Conservation (phyloP, 2,113 vertebrate genomes). For the Empidonax alnorum region DNA sequence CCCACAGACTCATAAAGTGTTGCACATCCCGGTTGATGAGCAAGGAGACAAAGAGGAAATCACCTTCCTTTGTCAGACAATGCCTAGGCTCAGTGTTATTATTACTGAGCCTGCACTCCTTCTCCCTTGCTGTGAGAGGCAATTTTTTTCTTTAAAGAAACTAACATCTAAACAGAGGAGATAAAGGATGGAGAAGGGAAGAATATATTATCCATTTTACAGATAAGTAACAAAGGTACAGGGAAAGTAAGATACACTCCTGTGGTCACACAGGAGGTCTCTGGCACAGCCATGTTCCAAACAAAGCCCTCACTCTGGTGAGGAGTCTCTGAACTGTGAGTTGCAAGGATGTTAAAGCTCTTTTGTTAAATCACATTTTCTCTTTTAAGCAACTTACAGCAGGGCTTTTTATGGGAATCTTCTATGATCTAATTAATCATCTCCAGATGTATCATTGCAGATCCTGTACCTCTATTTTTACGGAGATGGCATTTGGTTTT, state of each 20-base stretch:
- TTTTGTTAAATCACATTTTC: conserved; percentile 19
- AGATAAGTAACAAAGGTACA: conserved; percentile 31
- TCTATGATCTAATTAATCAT: conserved; percentile 14
- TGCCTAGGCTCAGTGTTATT: not conserved
- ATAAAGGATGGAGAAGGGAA: conserved; percentile 23
- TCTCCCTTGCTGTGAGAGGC: not conserved
- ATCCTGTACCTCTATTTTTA: not conserved
- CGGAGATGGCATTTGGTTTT: not conserved
- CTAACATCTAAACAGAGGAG: conserved; percentile 38
- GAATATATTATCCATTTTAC: not conserved
- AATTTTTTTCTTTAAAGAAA: conserved; percentile 43
- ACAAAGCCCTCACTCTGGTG: conserved; percentile 27
- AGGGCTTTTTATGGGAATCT: not conserved
- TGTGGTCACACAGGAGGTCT: conserved; percentile 28
- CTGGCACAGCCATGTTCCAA: not conserved
- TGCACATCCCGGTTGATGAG: conserved; percentile 5
- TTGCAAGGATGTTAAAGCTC: conserved; percentile 3
- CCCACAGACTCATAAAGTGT: conserved; percentile 4
- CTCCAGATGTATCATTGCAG: not conserved
- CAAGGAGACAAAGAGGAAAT: conserved; percentile 44
- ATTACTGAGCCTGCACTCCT: conserved; percentile 24
- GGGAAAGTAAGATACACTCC: conserved; percentile 1
- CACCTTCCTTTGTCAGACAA: conserved; percentile 11
- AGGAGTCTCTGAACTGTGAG: conserved; percentile 22
- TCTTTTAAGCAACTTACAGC: conserved; percentile 13